Evolutionary conservation across 2,797 vertebrate genomes (phyloP).

Genomic region (Megaceryle alcyon): DNA sequence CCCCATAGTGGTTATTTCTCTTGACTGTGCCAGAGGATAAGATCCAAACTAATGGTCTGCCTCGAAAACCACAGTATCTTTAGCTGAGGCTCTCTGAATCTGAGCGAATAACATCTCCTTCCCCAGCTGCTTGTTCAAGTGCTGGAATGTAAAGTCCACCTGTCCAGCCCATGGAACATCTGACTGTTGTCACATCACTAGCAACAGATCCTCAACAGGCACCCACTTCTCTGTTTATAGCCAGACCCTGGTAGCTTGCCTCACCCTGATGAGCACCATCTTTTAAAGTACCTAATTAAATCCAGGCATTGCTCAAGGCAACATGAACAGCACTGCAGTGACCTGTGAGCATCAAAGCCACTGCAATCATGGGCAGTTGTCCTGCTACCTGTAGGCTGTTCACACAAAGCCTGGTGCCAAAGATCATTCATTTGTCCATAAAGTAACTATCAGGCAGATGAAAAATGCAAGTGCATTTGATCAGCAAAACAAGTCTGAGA

Average conservation of each 20-base stretch:
- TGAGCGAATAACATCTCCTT: background rate
- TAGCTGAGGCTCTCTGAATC: background rate
- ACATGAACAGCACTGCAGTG: rapidly evolving
- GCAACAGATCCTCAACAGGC: background rate
- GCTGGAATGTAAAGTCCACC: background rate
- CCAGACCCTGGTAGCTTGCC: background rate
- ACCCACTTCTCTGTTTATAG: background rate
- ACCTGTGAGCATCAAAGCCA: background rate
- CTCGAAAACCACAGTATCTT: background rate
- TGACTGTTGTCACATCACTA: background rate
- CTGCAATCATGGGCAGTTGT: background rate
- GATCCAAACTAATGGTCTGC: background rate
- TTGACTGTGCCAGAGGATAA: background rate
- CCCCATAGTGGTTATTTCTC: rapidly evolving
- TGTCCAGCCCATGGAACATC: background rate
- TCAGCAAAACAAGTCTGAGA: background rate
- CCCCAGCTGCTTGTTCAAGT: background rate
- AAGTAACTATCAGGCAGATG: background rate
- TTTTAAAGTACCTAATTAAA: background rate
- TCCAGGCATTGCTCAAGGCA: background rate
- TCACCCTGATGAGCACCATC: background rate
- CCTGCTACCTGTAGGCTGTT: rapidly evolving
- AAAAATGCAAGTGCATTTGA: background rate
- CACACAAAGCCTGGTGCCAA: background rate
- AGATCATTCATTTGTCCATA: background rate